Base-by-base conservation (phyloP, 2,888 invertebrate species). In the Drosophila rubida region DNA sequence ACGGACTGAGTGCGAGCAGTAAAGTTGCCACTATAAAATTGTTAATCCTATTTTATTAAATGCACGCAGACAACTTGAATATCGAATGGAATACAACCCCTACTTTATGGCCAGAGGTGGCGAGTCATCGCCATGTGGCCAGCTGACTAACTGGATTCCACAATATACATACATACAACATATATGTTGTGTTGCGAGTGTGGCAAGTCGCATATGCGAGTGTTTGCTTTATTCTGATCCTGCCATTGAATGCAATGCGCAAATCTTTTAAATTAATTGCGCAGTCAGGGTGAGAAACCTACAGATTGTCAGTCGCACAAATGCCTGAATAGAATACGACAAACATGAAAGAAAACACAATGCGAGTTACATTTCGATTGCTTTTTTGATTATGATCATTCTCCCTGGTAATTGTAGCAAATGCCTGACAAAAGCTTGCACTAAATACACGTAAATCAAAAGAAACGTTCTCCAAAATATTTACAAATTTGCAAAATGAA, bases 31-130 rank as follows among this genome's bases (percentile, higher is more conserved):
- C 82, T 83, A 81, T 85, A 82, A 87, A 83, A 81, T 85, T 85
- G 65, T 79, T 87, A 83, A 83, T 83, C 82, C 82, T 72, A 87
- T 87, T 85, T 87, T 82, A 83, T 83, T 79, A 83, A 83, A 82
- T 82, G 71, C 82, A 85, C 74, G 69, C 81, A 69, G 59, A 61
- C 60, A 69, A 44, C 68, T 74, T 30, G 6, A 7, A 44, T 69
- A 48, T 61, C 59, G 49, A 65, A 58, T 37, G 11, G 25, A 50
- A 42, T 14, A 25, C 41, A 57, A 60, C 46, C 78, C 82, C 71
- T 41, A 35, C 25, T 46, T 60, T 39, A 44, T 23, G 42, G 19
- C 51, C n/a, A 5, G 4, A 46, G 30, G 14, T 13, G 8, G 37
- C 8, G 11, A 19, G 37, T 5, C 58, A 35, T 63, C 59, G 7